Base-by-base conservation (phyloP, 2,888 invertebrate species). In the Sarcophaga caerulescens region DNA sequence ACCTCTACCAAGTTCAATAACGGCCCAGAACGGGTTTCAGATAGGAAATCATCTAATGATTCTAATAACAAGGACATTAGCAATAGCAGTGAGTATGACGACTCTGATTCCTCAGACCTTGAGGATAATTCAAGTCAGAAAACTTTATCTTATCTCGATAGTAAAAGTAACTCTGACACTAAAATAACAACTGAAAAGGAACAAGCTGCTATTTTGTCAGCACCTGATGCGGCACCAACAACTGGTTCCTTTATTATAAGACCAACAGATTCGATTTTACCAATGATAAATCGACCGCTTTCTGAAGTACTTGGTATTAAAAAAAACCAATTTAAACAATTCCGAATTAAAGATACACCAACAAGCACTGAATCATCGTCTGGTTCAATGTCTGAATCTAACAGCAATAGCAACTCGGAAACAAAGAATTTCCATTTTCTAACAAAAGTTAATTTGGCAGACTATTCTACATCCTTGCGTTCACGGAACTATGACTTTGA, bases 291-390 rank as follows among this genome's bases (percentile, higher is more conserved):
- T 89, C 91, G 93, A 1, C 93, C 93, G 4, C 87, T 93, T 57
- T 93, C 93, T 44, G 93, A 93, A 88, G 93, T 93, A 47, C 88
- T 93, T 73, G 93, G 93, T 84, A 93, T 93, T 65, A 93, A 93
- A 79, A 93, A 93, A 88, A 93, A 93, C 87, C 93, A 93, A 89
- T 93, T 93, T 87, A 92, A 92, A 81, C 92, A 93, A 88, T 93
- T 93, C 62, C 91, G 93, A 6, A 91, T 93, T n/a, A 92, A 93
- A 57, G 93, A 93, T 74, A 89, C 89, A 8, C 81, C 90, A 21
- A 89, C 90, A 23, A 88, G 89, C 1, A 88, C 90, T 1, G 91
- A 92, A 60, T 87, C 89, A 4, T 84, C 90, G 5, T 68, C 84
- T 85, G 89, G 88, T n/a, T 87, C 89, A 3, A 79, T 89, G 66